Base-by-base conservation (phyloP, 2,888 invertebrate genomes). In the Chrysina gloriosa region DNA sequence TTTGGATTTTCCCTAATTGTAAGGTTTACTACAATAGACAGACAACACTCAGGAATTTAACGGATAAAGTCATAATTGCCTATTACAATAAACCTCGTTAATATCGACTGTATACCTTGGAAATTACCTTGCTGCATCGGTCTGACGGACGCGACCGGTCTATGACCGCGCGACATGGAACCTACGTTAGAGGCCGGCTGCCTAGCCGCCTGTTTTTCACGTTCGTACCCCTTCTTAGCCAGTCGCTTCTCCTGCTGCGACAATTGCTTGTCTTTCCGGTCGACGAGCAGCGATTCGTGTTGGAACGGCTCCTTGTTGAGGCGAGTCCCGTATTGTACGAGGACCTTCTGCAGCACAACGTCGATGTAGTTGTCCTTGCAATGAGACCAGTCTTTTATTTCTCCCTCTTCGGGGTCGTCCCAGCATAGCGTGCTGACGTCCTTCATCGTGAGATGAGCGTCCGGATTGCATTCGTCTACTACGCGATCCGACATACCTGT, bases 401-500 rank as follows among this genome's bases (percentile, higher is more conserved):
- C 92, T 21, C 91, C 88, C 77, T 96, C 95, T 76, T 95, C 95
- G 79, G 94, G 95, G 80, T 96, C 94, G 78, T 96, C 94, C 84
- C 94, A 94, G 77, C 97, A 93, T 21, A 98, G 85, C 71, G 94
- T 95, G 9, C 94, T 94, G 29, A 95, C 92, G 78, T 95, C 95
- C 83, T 94, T 95, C 84, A 95, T 89, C 1, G 94, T 94, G 27
- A 96, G 85, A 81, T 95, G 95, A 0, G 97, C 96, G 80, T 98
- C 97, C 0, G 98, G 97, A 83, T 98, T 97, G 79, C 97, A 93
- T 81, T 99, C 98, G 84, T 99, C 98, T 0, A 99, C 97, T 2
- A 99, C 97, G 11, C 98, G 88, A 83, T 98, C 97, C 0, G 98
- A 94, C 94, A 98, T 97, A 68, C 84, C 83, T 83, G 61, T 50